These are phyloP conservation scores for Tricholauxania praeusta DNA, from an alignment of 2,888 invertebrate genomes.

Conservation along the genomic window DNA sequence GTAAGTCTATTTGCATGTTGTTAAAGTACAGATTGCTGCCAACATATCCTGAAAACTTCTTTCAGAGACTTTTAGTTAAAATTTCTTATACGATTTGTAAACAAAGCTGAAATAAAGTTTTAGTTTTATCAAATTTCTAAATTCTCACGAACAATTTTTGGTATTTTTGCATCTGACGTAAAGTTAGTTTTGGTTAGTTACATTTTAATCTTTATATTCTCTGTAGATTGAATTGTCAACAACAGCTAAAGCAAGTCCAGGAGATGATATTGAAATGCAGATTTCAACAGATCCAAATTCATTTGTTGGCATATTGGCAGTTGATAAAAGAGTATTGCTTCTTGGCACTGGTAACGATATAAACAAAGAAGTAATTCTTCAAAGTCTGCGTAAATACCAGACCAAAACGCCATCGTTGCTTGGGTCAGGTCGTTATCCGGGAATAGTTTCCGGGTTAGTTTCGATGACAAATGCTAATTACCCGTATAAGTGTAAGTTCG, in stretches of 20 bases:
- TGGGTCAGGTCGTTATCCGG: constrained; percentile 58
- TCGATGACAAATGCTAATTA: constrained; percentile 62
- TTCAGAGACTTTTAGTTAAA: too few relatives aligned
- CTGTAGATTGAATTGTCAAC: constrained; percentile 77
- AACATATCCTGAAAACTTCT: too few relatives aligned
- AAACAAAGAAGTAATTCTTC: constrained; percentile 70
- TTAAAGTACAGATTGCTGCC: too few relatives aligned
- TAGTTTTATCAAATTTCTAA: too few relatives aligned
- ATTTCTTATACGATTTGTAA: too few relatives aligned
- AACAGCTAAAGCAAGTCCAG: constrained; percentile 78
- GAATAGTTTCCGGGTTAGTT: constrained; percentile 57
- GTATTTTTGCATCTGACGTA: too few relatives aligned
- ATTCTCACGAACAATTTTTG: too few relatives aligned
- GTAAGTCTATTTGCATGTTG: constrained; percentile 68
- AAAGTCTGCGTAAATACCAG: constrained; percentile 75
- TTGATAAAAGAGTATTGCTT: constrained; percentile 84
- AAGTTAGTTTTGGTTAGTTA: too few relatives aligned
- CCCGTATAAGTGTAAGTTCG: constrained; percentile 12
- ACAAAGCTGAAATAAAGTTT: too few relatives aligned
- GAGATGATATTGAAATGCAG: constrained; percentile 80
- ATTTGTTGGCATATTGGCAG: constrained; percentile 86
- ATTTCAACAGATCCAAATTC: constrained; percentile 87
- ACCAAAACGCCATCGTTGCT: constrained; percentile 63
- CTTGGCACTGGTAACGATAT: constrained; percentile 75
- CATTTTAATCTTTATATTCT: too few relatives aligned